Conservation (phyloP, 1,140 invertebrate genomes). For the Yoshiicerus persimilis region DNA sequence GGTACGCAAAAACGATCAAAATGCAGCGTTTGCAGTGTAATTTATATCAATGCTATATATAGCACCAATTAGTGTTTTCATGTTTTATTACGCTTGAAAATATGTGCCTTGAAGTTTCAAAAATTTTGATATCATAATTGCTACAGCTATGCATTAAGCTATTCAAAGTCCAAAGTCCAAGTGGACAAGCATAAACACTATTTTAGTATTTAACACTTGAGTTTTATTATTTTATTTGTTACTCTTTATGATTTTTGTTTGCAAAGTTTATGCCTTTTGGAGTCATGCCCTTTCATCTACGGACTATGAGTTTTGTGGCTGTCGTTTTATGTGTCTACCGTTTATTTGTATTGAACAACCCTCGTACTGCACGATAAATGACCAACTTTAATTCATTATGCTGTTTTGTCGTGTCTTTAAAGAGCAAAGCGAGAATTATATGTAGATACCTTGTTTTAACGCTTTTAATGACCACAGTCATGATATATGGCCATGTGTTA, state of each 20-base stretch:
- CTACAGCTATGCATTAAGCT: neutral
- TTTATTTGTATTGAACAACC: neutral
- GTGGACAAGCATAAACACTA: no score
- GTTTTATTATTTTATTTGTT: neutral
- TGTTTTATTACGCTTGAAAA: neutral
- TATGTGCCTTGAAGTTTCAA: neutral
- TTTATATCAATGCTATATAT: neutral
- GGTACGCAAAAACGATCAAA: neutral
- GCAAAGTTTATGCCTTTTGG: neutral
- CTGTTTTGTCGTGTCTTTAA: neutral
- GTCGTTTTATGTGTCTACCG: neutral
- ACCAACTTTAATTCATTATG: neutral
- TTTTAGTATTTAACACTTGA: neutral
- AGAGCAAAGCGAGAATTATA: neutral
- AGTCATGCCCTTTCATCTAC: neutral
- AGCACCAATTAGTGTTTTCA: neutral
- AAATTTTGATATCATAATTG: neutral
- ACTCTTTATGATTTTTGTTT: neutral
- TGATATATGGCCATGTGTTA: constrained; percentile 9
- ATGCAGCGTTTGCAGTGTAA: neutral
- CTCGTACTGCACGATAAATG: neutral
- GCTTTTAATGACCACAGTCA: neutral
- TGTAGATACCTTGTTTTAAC: neutral
- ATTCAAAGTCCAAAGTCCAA: no score
- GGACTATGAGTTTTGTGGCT: neutral